Conservation (phyloP, 2,113 vertebrate species). For the Rynchops niger region DNA sequence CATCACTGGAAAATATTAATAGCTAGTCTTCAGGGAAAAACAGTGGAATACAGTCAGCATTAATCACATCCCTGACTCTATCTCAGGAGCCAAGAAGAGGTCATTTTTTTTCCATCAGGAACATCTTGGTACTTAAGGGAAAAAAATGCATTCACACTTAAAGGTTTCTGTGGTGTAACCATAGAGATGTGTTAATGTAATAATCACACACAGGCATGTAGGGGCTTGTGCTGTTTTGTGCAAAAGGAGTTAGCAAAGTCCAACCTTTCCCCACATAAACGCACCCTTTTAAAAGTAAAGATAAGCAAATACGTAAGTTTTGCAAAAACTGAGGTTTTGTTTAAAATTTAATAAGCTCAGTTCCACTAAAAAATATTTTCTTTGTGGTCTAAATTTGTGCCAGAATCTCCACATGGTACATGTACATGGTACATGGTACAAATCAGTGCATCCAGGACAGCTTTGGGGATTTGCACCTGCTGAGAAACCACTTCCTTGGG, state of each 20-base stretch:
- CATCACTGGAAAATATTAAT: slow-evolving; percentile 62
- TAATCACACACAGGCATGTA: slow-evolving; percentile 61
- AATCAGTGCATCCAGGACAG: background rate
- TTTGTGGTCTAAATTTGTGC: background rate
- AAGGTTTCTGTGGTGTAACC: slow-evolving; percentile 66
- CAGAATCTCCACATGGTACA: background rate
- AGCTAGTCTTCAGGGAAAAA: slow-evolving; percentile 58
- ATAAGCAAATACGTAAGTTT: background rate
- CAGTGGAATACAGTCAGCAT: slow-evolving; percentile 44
- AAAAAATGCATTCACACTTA: slow-evolving; percentile 66
- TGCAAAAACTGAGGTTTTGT: background rate
- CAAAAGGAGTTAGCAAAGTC: slow-evolving; percentile 21
- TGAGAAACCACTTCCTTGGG: background rate
- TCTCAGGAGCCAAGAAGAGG: slow-evolving; percentile 55
- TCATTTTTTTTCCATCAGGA: slow-evolving; percentile 61
- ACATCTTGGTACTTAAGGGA: slow-evolving; percentile 65
- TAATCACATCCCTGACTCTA: slow-evolving; percentile 62
- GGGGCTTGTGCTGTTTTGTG: slow-evolving; percentile 42
- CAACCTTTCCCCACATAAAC: background rate
- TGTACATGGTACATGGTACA: background rate
- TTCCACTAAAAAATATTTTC: background rate
- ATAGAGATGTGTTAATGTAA: slow-evolving; percentile 71
- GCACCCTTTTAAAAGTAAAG: background rate
- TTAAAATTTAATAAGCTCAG: background rate
- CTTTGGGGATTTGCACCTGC: background rate